A percentile compares a stretch with the other conserved stretches of the same genome.
These are phyloP conservation scores for Lycaon pictus DNA, from an alignment of 2,113 vertebrate genomes.

Conservation along the genomic window DNA sequence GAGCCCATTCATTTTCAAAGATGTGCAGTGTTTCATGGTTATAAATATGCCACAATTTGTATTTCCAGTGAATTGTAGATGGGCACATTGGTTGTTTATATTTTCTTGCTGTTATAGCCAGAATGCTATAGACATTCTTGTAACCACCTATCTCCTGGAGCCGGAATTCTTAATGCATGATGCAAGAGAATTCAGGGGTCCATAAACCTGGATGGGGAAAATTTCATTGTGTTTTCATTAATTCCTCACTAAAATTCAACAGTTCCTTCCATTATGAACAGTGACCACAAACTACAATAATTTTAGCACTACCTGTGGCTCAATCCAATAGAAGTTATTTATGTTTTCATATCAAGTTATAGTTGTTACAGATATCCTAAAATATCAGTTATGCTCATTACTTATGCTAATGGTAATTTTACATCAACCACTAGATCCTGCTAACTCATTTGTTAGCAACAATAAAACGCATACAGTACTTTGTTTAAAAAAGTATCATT, in stretches of 20 bases:
- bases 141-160: background rate
- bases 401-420: background rate
- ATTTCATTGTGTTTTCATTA: background rate
- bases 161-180: background rate
- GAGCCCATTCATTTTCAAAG: background rate
- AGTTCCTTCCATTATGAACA: background rate
- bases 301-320: background rate
- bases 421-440: background rate
- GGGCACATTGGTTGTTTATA: background rate
- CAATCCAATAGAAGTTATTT: too few relatives aligned
- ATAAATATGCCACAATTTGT: background rate
- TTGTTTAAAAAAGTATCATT: background rate
- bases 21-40: background rate
- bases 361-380: background rate
- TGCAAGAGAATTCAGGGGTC: background rate
- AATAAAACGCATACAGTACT: background rate
- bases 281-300: background rate
- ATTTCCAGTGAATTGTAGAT: background rate
- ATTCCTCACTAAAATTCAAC: background rate
- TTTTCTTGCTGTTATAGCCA: background rate
- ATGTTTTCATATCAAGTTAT: background rate
- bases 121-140: background rate
- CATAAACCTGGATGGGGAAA: background rate
- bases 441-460: background rate
- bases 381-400: background rate